Evolutionary conservation across 2,888 invertebrate species (phyloP).

Genomic region (Rhagonycha lutea): DNA sequence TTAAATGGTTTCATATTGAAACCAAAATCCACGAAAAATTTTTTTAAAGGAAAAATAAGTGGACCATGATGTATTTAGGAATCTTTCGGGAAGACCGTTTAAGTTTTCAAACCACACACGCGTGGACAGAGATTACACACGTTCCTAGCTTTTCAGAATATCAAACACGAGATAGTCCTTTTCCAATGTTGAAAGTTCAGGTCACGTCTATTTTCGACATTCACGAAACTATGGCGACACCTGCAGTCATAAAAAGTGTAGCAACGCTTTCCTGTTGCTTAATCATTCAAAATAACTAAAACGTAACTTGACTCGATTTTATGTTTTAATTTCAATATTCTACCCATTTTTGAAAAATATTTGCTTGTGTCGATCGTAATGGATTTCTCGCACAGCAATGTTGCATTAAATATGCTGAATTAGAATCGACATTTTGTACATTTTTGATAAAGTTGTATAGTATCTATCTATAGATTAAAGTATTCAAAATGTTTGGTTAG

Average conservation of each 20-base stretch:
- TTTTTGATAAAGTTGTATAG: background rate
- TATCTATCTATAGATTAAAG: background rate
- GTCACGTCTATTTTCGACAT: constrained; percentile 31
- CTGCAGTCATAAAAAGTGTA: constrained; percentile 27
- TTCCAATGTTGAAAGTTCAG: constrained; percentile 26
- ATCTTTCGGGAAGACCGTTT: constrained; percentile 2
- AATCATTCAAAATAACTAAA: constrained; percentile 7
- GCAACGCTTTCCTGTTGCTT: constrained; percentile 27
- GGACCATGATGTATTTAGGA: background rate
- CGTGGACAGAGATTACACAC: constrained; percentile 31
- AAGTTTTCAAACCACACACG: constrained; percentile 26
- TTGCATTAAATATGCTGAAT: background rate
- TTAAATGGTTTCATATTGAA: background rate
- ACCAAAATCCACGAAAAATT: background rate
- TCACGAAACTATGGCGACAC: constrained; percentile 28
- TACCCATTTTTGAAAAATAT: background rate
- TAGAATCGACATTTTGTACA: background rate
- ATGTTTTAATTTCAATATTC: background rate
- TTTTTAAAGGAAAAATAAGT: background rate
- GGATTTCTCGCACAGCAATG: background rate
- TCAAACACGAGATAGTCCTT: constrained; percentile 26
- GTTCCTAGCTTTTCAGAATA: constrained; percentile 29
- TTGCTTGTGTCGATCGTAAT: background rate
- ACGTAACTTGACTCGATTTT: background rate
- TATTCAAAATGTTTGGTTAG: background rate